Percentiles rank a stretch among this genome's conserved stretches.
Evolutionary conservation across 2,888 invertebrate genomes (phyloP).

Genomic region (Oxyscelio sp.): DNA sequence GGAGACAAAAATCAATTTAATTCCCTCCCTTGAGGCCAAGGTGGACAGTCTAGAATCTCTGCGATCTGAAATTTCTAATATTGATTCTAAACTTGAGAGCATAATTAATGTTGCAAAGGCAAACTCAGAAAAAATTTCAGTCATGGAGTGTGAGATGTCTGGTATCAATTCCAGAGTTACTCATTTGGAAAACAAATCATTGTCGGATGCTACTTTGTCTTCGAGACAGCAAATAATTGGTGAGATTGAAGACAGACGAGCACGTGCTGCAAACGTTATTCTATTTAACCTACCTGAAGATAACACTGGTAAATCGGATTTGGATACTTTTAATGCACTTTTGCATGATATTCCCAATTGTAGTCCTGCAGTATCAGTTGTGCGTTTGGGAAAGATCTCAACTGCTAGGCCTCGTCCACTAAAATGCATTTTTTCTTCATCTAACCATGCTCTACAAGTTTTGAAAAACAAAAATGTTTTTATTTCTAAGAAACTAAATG

Average conservation of each 20-base stretch:
- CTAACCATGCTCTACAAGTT: not conserved
- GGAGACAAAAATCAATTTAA: not conserved
- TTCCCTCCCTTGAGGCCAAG: no score
- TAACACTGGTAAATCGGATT: not conserved
- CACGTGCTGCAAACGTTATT: not conserved
- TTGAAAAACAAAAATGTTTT: not conserved
- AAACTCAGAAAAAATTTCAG: not conserved
- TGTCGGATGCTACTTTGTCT: no score
- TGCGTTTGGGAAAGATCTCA: not conserved
- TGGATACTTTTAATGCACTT: not conserved
- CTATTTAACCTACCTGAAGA: not conserved
- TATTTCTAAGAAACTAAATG: not conserved
- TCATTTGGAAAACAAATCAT: not conserved
- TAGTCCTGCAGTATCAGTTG: not conserved
- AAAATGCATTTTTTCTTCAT: not conserved
- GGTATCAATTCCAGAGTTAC: not conserved
- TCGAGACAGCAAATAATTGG: no score
- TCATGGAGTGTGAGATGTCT: not conserved
- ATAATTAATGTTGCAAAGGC: not conserved
- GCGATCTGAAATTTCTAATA: not conserved
- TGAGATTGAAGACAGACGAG: not conserved
- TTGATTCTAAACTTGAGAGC: not conserved
- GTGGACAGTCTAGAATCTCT: not conserved
- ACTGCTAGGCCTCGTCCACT: not conserved
- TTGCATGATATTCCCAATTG: not conserved